Evolutionary conservation across 2,113 vertebrate genomes (phyloP).

Genomic region (Eudyptes chrysolophus): DNA sequence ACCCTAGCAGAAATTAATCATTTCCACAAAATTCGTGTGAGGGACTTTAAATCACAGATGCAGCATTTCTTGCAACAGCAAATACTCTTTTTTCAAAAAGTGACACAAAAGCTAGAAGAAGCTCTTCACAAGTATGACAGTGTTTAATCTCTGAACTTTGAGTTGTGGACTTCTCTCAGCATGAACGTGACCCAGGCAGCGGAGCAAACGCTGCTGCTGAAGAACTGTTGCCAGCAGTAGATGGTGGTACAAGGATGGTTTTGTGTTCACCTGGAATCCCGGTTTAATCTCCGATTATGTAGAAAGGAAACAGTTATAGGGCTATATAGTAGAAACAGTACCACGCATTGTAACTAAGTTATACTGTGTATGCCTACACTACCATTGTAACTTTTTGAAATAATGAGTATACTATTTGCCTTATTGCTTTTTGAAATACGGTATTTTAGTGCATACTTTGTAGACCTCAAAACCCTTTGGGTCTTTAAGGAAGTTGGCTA

Average conservation of each 20-base stretch:
- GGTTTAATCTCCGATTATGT: constrained; percentile 55
- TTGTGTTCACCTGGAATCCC: constrained; percentile 51
- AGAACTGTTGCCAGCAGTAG: constrained; percentile 63
- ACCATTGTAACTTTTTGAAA: constrained; percentile 79
- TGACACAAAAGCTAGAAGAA: constrained; percentile 94
- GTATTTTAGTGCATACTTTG: constrained; percentile 75
- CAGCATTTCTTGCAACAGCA: constrained; percentile 96
- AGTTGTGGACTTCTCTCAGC: not conserved
- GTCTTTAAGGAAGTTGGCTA: constrained; percentile 73
- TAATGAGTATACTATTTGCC: constrained; percentile 82
- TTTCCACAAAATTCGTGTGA: constrained; percentile 94
- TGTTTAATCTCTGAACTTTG: constrained; percentile 75
- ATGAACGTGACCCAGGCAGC: not conserved
- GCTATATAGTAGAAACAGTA: constrained; percentile 77
- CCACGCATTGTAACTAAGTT: constrained; percentile 81
- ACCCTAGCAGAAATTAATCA: constrained; percentile 97
- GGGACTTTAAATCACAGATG: constrained; percentile 96
- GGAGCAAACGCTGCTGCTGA: constrained; percentile 28
- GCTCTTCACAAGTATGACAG: constrained; percentile 93
- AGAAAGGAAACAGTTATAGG: constrained; percentile 73
- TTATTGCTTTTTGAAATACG: constrained; percentile 80
- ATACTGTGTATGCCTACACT: constrained; percentile 82
- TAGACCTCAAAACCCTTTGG: constrained; percentile 77
- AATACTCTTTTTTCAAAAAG: constrained; percentile 95
- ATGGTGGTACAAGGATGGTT: constrained; percentile 65